Evolutionary conservation across 2,888 invertebrate species (phyloP), one percentile per base, ranked within the genome.

Genomic region (Drosophila formosana): DNA sequence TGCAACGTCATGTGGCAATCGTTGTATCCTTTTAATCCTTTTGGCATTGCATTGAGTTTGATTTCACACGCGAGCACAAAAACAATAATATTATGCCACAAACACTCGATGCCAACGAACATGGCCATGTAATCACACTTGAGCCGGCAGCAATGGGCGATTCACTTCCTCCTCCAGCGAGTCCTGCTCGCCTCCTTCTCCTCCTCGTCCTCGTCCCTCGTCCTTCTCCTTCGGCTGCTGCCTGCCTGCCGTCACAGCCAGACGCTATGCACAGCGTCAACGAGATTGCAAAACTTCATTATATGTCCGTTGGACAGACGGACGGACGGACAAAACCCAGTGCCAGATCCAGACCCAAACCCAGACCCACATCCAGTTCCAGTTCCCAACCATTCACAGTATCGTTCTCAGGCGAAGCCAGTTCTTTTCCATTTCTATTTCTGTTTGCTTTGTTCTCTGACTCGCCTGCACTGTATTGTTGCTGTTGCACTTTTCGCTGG

Each of bases 21-120:
- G 67, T 13, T 67, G 81, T 79, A 83, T 84, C 87, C 88, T 80
- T 87, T 89, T 86, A 89, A 86, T 86, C 85, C 85, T 87, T 83
- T 86, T 80, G 88, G 80, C 85, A 82, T 72, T 79, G 87, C 82
- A 87, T 84, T 78, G 85, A 82, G 88, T 84, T 84, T 84, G 83
- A 84, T 84, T 84, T 84, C 84, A 78, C 88, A 84, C 84, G 88
- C 84, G 88, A 84, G 88, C 88, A 89, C 85, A 84, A 82, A 86
- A 86, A 86, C 89, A 86, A 89, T 89, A 87, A 86, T 85, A 84
- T 84, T 88, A 89, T 89, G 88, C 88, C 89, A 84, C 85, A 87
- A 87, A 82, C 89, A 80, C 84, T 72, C 87, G 79, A 73, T 58
- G 79, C 63, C 87, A 85, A 64, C 81, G 81, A 86, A 84, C 87